Evolutionary conservation across 1,140 invertebrate species (phyloP), one percentile per base, ranked within the genome.

Genomic region (Elymnias hypermnestra): DNA sequence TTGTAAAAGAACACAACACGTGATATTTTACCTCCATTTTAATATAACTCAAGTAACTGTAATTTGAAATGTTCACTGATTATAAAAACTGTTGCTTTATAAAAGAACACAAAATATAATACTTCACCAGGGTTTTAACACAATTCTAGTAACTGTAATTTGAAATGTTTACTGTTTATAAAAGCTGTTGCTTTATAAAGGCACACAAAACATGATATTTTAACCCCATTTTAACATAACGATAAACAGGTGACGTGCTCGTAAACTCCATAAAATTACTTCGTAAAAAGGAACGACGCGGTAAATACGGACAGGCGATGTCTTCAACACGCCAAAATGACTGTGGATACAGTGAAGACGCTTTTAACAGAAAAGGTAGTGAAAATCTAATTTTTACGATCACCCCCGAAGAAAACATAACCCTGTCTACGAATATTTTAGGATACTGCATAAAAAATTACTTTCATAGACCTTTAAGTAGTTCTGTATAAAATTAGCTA

Each of bases 261-360:
- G 63, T 83, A 84, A 84, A 83, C 68, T 77, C 62, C 53, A 37
- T 45, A 43, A 28, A 69, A 82, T 58, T 65, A 72, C 59, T 72
- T 22, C 63, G 64, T 84, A 82, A 84, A 84, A 84, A 73, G 64
- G 57, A 73, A 84, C 66, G 76, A 72, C 44, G 58, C 68, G 48
- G 72, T 83, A 83, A 83, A 83, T 71, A 76, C 67, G 65, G 75
- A 76, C 77, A 79, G 63, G 64, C 71, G 53, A 83, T 75, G 76
- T 72, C 61, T 66, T 57, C 57, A 41, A 43, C 50, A 57, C 45
- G 48, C 40, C 40, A 54, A 59, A 49, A 66, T 58, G 37, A 57
- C 49, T 45, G 31, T 12, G 26, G 44, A 53, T 60, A 41, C 14
- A 41, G 55, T 58, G 39, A 65, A 71, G 63, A 72, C 25, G 46